A percentile compares a stretch with the other conserved stretches of the same genome.
These are phyloP conservation scores for Isoperla grammatica DNA, from an alignment of 2,888 invertebrate species.

Conservation along the genomic window DNA sequence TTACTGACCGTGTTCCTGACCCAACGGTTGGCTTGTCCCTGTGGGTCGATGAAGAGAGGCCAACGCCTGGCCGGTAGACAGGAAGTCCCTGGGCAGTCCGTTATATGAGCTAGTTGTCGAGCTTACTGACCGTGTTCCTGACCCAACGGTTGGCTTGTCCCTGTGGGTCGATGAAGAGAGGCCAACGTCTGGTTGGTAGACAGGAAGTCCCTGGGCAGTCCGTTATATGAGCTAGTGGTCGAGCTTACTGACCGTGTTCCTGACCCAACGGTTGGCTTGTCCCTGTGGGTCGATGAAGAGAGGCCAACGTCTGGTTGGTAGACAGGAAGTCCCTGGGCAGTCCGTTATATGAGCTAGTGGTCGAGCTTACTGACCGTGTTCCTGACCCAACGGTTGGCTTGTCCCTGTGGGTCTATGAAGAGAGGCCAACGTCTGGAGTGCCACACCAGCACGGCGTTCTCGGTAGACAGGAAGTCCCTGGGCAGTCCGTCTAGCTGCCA, in stretches of 20 bases:
- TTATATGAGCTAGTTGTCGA: too few relatives aligned
- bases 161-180: constrained; percentile 88
- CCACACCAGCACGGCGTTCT: constrained; percentile 79
- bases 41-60: constrained; percentile 89
- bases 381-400: constrained; percentile 88
- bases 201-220: constrained; percentile 74
- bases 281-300: constrained; percentile 90
- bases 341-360: too few relatives aligned
- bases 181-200: constrained; percentile 86
- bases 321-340: constrained; percentile 82
- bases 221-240: too few relatives aligned
- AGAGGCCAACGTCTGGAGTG: constrained; percentile 84
- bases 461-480: constrained; percentile 76
- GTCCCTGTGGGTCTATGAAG: constrained; percentile 88
- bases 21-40: constrained; percentile 91
- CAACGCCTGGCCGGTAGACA: constrained; percentile 84
- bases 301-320: constrained; percentile 83
- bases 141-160: constrained; percentile 92
- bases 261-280: constrained; percentile 89
- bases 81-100: too few relatives aligned
- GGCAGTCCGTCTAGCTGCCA: constrained; percentile 87
- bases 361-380: constrained; percentile 68
- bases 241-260: constrained; percentile 68
- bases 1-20: constrained; percentile 71
- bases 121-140: constrained; percentile 67